Evolutionary conservation across 2,113 vertebrate species (phyloP).

Genomic region (western clawed frog (Xenopus tropicalis)): UCB_Xtro_10.0 CM004447.2:32358001-32358500

Average conservation of each 20-base stretch:
- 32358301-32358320: slow-evolving; percentile 60
- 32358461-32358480: slow-evolving; percentile 67
- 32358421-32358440: slow-evolving; percentile 54
- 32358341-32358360: slow-evolving; percentile 58
- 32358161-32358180: slow-evolving; percentile 60
- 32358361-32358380: slow-evolving; percentile 48
- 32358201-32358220: slow-evolving; percentile 62
- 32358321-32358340: slow-evolving; percentile 66
- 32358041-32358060: slow-evolving; percentile 52
- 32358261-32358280: slow-evolving; percentile 93
- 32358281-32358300: slow-evolving; percentile 77
- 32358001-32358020: slow-evolving; percentile 68
- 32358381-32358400: background rate
- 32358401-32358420: slow-evolving; percentile 38
- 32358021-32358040: slow-evolving; percentile 59
- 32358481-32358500: slow-evolving; percentile 53
- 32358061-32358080: slow-evolving; percentile 52
- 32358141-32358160: slow-evolving; percentile 62
- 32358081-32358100: slow-evolving; percentile 51
- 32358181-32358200: slow-evolving; percentile 75
- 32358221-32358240: slow-evolving; percentile 80
- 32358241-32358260: slow-evolving; percentile 62
- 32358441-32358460: slow-evolving; percentile 54
- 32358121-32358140: slow-evolving; percentile 64
- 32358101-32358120: slow-evolving; percentile 48